Conservation (phyloP, 2,797 vertebrate species). For the Coranthus polyacanthus region DNA sequence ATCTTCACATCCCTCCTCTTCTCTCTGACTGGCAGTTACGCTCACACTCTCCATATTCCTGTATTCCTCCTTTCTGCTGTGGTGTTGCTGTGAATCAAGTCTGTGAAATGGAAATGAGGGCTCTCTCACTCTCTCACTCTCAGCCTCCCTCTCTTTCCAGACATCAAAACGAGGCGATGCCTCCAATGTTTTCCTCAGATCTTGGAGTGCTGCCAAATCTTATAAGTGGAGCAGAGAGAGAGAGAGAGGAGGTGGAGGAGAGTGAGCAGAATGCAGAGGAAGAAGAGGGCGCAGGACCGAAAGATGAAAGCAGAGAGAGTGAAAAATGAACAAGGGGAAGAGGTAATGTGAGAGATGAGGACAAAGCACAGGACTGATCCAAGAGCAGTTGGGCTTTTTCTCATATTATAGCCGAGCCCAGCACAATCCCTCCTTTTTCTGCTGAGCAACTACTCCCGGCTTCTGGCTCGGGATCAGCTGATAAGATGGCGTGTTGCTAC, state of each 20-base stretch:
- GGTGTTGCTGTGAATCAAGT: slow-evolving; percentile 78
- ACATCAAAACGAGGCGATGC: slow-evolving; percentile 89
- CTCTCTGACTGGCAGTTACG: slow-evolving; percentile 58
- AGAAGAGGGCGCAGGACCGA: slow-evolving; percentile 69
- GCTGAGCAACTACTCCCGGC: slow-evolving; percentile 82
- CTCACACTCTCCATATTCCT: slow-evolving; percentile 66
- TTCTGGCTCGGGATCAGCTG: slow-evolving; percentile 82
- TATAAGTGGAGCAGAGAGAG: slow-evolving; percentile 81
- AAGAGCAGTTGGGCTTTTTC: slow-evolving; percentile 70
- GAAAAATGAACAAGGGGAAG: slow-evolving; percentile 75
- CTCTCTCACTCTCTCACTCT: slow-evolving; percentile 60
- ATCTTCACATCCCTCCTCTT: slow-evolving; percentile 40
- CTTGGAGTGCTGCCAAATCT: slow-evolving; percentile 89
- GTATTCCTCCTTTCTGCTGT: slow-evolving; percentile 68
- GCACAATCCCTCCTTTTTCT: slow-evolving; percentile 78
- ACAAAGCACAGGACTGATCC: slow-evolving; percentile 74
- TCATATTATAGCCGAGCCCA: slow-evolving; percentile 71
- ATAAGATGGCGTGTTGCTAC: slow-evolving; percentile 75
- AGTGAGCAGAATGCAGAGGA: slow-evolving; percentile 77
- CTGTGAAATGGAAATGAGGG: slow-evolving; percentile 93
- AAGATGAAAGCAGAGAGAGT: slow-evolving; percentile 78
- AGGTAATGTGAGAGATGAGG: slow-evolving; percentile 70
- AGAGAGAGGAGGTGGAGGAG: slow-evolving; percentile 61
- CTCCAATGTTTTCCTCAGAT: slow-evolving; percentile 85
- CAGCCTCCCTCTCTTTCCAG: slow-evolving; percentile 77